Base-by-base conservation (phyloP, 2,888 invertebrate genomes). In the Luffia ferchaultella region DNA sequence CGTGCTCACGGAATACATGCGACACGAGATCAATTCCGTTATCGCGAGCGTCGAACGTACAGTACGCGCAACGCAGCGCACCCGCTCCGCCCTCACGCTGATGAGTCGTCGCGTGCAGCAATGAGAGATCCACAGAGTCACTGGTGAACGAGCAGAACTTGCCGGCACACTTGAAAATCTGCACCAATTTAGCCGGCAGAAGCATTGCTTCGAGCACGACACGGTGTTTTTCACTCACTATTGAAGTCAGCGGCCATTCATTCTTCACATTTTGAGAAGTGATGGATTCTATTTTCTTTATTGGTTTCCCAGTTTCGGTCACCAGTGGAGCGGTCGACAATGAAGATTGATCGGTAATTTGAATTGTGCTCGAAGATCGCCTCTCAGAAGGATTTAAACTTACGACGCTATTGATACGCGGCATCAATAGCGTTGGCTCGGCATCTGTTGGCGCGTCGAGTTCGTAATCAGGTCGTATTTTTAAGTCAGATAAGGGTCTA, bases 1-100 rank as follows among this genome's bases (percentile, higher is more conserved):
- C 85, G 60, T 93, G 92, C 40, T 76, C 76, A 19, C 85, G 82
- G 47, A 87, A 83, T 15, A 91, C 83, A 63, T 92, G 92, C 49
- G 74, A 69, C 43, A 85, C 77, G 57, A 89, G 64, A 41, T 79
- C 61, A 51, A 73, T 70, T 52, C 74, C 63, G 61, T 76, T 58
- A 42, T 65, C 60, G 1, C 61, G 57, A 2, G 76, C 67, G 19
- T 78, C 70, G 49, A 73, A 79, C 42, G 76, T 73, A 58, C 90
- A 90, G 60, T 90, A 90, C 0, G 84, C 69, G 58, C 90, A 90
- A 19, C 76, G 73, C 48, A 86, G 66, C n/a, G 83, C 80, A 55
- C 84, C 84, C 20, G 70, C 64, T 1, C 70, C 70, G 7, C 68
- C 70, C 16, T 67, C 58, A 18, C 65, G 68, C 54, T 72, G 67